Evolutionary conservation across 2,797 vertebrate species (phyloP).

Genomic region (Karalla daura): DNA sequence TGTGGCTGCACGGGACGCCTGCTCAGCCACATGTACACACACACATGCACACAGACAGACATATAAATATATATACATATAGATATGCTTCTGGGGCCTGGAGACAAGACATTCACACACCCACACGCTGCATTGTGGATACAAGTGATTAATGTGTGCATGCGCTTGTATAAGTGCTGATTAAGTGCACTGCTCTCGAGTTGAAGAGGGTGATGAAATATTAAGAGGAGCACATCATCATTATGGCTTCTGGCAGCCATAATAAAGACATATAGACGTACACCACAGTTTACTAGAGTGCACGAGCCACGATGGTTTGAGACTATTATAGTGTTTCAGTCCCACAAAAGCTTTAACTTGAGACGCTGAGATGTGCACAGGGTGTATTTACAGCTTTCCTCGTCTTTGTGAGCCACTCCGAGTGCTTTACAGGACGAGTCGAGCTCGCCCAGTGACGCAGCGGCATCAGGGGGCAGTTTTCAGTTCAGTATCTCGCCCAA

Average conservation of each 20-base stretch:
- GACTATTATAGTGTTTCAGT: too few relatives aligned
- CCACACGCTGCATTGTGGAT: conserved; percentile 15
- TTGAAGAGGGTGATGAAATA: conserved; percentile 34
- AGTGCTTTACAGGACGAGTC: too few relatives aligned
- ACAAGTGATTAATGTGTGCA: conserved; percentile 28
- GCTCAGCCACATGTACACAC: background rate
- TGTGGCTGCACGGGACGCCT: conserved; percentile 43
- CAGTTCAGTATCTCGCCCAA: too few relatives aligned
- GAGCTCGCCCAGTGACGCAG: too few relatives aligned
- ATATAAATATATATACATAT: conserved; percentile 13
- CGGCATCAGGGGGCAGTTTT: too few relatives aligned
- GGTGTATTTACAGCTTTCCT: too few relatives aligned
- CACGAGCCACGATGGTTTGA: too few relatives aligned
- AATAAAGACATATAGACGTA: background rate
- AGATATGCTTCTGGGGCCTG: conserved; percentile 8
- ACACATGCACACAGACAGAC: conserved; percentile 23
- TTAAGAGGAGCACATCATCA: conserved; percentile 16
- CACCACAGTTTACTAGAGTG: too few relatives aligned
- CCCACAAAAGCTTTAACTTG: too few relatives aligned
- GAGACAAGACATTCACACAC: conserved; percentile 19
- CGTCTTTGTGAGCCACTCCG: too few relatives aligned
- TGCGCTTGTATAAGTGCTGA: background rate
- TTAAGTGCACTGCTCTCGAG: conserved; percentile 15
- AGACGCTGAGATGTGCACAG: too few relatives aligned
- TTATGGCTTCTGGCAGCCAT: background rate